Evolutionary conservation across 2,113 vertebrate species (phyloP), one percentile per base, ranked within the genome.

Genomic region (Platycercus adscitus): DNA sequence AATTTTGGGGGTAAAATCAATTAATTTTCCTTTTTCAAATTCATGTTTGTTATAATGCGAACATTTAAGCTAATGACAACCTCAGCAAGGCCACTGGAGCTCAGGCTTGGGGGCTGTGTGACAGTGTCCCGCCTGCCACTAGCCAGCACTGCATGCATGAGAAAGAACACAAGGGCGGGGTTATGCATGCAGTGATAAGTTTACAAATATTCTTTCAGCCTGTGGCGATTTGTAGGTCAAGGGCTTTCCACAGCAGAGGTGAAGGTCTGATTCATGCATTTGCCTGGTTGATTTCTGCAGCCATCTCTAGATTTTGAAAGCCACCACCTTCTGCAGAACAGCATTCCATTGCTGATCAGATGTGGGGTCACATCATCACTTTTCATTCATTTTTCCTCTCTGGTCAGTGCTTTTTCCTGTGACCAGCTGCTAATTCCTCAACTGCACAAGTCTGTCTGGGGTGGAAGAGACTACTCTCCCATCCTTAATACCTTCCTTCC

Each of bases 391-490:
- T 61, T 63, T 86, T 78, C 17, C 23, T 52, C 25, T 64, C 43
- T 46, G 9, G 24, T 73, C 24, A 44, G 66, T 80, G 43, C 49
- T 58, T 75, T 77, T 91, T 68, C 60, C 37, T 53, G 9, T 61
- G 71, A 49, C 25, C 7, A 3, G 11, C 31, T 58, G 44, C 28
- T 58, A 15, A 11, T n/a, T 84, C 47, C 68, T 63, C 56, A 47
- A 21, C 31, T 46, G 14, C 35, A 49, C 8, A 20, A n/a, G 29
- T 31, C 13, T 0, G 0, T 26, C 24, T 39, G 15, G 60, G 28
- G 44, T 52, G 37, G 60, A 63, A 35, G 29, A 81, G 37, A 7
- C 29, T 66, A 8, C 33, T 60, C 17, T 63, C 31, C 28, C 8
- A 17, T 44, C 37, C 35, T 39, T 56, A 56, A n/a, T 10, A 41